Conservation (phyloP, 2,113 vertebrate genomes). For the Bagarius yarrelli region DNA sequence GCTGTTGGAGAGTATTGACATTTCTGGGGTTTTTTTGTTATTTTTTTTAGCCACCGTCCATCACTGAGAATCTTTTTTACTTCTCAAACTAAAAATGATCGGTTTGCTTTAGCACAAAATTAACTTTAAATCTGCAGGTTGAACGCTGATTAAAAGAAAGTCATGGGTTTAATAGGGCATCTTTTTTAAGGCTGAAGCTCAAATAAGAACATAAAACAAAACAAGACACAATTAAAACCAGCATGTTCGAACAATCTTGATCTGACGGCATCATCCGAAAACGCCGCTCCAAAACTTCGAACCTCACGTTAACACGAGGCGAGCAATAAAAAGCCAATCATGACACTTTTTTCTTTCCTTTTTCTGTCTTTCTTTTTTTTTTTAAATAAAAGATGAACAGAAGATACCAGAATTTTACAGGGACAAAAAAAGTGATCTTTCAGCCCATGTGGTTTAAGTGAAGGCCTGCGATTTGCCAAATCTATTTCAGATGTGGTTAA, state of each 20-base stretch:
- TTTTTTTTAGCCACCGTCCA: neutral
- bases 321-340: constrained; percentile 53
- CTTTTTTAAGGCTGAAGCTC: neutral
- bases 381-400: constrained; percentile 47
- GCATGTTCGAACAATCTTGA: neutral
- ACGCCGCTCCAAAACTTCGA: neutral
- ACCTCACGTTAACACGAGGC: constrained; percentile 47
- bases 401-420: constrained; percentile 58
- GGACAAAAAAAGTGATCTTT: constrained; percentile 14
- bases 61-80: neutral
- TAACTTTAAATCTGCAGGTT: neutral
- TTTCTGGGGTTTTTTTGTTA: neutral
- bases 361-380: no score
- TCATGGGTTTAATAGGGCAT: neutral
- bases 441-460: constrained; percentile 66
- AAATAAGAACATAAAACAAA: constrained; percentile 7
- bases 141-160: neutral
- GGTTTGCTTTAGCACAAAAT: no score
- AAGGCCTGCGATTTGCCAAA: constrained; percentile 61
- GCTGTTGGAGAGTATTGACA: neutral
- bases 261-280: constrained; percentile 31
- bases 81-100: no score
- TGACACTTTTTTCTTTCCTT: constrained; percentile 53
- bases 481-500: constrained; percentile 69
- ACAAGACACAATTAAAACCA: constrained; percentile 12